Base-by-base conservation (phyloP, 2,113 vertebrate species). In the Boulengeromyrus knoepffleri region DNA sequence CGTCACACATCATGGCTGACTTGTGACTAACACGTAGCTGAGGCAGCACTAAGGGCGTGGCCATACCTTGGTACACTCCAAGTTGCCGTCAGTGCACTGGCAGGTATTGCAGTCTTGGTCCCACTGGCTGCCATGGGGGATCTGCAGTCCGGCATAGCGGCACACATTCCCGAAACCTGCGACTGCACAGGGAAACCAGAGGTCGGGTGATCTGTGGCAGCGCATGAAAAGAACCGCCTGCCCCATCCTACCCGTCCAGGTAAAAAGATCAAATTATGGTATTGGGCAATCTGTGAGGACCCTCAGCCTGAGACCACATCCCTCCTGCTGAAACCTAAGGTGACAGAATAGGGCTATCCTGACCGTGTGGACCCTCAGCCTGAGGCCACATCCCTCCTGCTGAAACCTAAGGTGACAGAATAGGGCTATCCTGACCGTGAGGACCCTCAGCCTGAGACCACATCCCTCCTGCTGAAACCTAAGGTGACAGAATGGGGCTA, bases 71-170 rank as follows among this genome's bases (percentile, higher is more conserved):
- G 97, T 98, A 93, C 98, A 99, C 91, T 95, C 96, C 4, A 96
- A 95, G 21, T 77, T 92, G 89, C 97, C 98, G 8, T 98, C 95
- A 89, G 95, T 90, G 83, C 98, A 99, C 89, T 95, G 97, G 91
- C 98, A 99, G 88, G 93, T 95, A 91, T 99, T 99, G 47, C 98
- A 99, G 27, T 98, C 98, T 88, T 99, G 97, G 4, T 97, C 93
- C 98, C 98, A 99, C 0, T 94, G 94, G 91, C 96, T 96, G 90
- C 98, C 97, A 0, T 98, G 98, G 0, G 97, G 96, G 91, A 97
- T 96, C 50, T 96, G 95, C 7, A 95, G 89, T 5, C 96, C 97
- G 21, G 94, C 95, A 1, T 96, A 96, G 95, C 95, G 97, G 90
- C 98, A 99, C 9, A 96, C 92, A 91, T 97, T 97, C 89, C 97